Conservation (phyloP, 1,140 invertebrate genomes). For the Lepeophtheirus salmonis region DNA sequence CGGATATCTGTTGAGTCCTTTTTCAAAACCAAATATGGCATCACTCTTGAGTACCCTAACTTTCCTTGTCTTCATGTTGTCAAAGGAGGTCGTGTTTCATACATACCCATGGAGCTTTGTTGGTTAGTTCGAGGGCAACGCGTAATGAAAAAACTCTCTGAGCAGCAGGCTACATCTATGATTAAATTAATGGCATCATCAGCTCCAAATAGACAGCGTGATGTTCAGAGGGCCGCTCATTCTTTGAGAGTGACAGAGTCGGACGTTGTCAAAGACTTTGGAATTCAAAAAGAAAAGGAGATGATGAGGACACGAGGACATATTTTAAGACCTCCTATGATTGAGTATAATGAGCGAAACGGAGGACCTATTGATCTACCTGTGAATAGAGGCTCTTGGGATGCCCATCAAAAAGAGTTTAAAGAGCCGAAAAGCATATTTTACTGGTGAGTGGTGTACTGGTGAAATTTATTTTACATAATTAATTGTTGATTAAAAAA, state of each 20-base stretch:
- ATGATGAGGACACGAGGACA: neutral
- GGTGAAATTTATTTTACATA: neutral
- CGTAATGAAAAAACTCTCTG: neutral
- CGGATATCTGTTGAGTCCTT: neutral
- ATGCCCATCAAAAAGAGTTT: neutral
- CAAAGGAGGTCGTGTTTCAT: neutral
- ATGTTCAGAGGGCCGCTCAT: neutral
- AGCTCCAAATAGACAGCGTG: neutral
- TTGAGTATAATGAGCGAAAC: neutral
- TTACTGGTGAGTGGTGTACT: neutral
- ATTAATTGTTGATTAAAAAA: neutral
- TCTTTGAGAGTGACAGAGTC: neutral
- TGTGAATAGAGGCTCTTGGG: neutral
- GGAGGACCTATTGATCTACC: neutral
- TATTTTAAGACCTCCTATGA: neutral
- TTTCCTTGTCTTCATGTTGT: neutral
- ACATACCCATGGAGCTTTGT: neutral
- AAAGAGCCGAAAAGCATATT: neutral
- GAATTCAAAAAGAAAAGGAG: neutral
- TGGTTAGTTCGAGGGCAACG: neutral
- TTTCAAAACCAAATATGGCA: neutral
- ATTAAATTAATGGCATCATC: neutral
- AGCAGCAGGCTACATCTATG: neutral
- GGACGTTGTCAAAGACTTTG: neutral
- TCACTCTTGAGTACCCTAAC: neutral